phyloP scores from a whole-genome alignment of 2,113 vertebrate species.

The Hipposideros armiger region DNA sequence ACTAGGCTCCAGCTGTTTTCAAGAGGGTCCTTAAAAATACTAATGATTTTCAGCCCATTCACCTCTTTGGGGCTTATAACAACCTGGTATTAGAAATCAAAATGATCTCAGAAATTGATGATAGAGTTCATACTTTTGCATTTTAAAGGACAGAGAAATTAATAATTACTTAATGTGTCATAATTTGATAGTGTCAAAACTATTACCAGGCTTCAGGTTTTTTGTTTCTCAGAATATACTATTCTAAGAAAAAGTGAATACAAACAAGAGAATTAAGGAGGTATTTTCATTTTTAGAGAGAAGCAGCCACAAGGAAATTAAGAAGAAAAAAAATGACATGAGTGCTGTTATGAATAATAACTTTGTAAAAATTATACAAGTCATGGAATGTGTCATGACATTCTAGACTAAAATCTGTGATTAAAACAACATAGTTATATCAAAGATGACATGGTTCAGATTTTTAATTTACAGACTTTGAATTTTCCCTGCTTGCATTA shows the following conservation, averaged over 20 bases:
- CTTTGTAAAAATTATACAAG: conserved; percentile 36
- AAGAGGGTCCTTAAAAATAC: not conserved
- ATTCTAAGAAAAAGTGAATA: not conserved
- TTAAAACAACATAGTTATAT: conserved; percentile 32
- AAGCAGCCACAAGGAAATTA: not conserved
- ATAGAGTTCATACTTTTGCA: not conserved
- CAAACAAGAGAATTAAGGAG: not conserved
- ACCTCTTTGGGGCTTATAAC: not conserved
- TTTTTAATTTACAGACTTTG: not conserved
- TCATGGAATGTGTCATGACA: not conserved
- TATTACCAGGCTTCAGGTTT: not conserved
- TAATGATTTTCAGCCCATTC: not conserved
- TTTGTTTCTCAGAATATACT: not conserved
- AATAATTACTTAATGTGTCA: not conserved
- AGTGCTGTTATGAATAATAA: conserved; percentile 39
- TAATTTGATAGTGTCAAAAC: not conserved
- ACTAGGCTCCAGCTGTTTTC: not conserved
- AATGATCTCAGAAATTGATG: not conserved
- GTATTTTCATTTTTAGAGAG: not conserved
- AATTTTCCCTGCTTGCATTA: not conserved
- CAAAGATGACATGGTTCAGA: not conserved
- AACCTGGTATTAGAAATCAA: conserved; percentile 33
- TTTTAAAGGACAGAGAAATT: not conserved
- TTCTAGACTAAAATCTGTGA: conserved; percentile 28
- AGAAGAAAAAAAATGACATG: not conserved